These are phyloP conservation scores for Mormyrus proboscirostris DNA, from an alignment of 2,797 vertebrate genomes.

Conservation along the genomic window DNA sequence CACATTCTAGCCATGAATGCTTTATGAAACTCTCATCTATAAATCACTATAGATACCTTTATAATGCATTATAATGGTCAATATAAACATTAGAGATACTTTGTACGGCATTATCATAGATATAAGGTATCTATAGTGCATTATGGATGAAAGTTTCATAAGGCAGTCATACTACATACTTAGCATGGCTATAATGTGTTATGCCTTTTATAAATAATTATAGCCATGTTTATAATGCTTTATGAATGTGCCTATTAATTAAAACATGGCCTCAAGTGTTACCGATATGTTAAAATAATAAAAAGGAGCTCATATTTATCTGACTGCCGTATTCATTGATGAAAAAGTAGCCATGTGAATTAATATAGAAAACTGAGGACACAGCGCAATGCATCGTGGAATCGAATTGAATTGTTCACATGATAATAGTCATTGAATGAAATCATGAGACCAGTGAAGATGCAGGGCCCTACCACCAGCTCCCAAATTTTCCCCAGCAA, in stretches of 20 bases:
- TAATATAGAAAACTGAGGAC: not conserved
- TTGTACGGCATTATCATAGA: too few species aligned
- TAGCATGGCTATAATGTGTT: not conserved
- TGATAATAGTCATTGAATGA: not conserved
- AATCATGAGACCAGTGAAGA: slow-evolving; percentile 1
- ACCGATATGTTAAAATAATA: not conserved
- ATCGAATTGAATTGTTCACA: not conserved
- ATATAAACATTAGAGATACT: not conserved
- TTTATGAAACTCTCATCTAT: not conserved
- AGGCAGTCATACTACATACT: too few species aligned
- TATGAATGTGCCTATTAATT: not conserved
- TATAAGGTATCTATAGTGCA: too few species aligned
- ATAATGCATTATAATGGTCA: not conserved
- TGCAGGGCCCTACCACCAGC: not conserved
- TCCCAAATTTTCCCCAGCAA: not conserved
- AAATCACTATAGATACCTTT: not conserved
- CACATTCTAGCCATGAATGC: not conserved
- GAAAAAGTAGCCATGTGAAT: not conserved
- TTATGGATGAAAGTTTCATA: too few species aligned
- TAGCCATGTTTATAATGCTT: not conserved
- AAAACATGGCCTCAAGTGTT: not conserved
- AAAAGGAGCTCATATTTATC: not conserved
- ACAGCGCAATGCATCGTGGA: not conserved
- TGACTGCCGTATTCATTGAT: not conserved
- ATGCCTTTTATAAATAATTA: not conserved